Base-by-base conservation (phyloP, 2,113 vertebrate species). In the Brachyhypopomus gauderio region DNA sequence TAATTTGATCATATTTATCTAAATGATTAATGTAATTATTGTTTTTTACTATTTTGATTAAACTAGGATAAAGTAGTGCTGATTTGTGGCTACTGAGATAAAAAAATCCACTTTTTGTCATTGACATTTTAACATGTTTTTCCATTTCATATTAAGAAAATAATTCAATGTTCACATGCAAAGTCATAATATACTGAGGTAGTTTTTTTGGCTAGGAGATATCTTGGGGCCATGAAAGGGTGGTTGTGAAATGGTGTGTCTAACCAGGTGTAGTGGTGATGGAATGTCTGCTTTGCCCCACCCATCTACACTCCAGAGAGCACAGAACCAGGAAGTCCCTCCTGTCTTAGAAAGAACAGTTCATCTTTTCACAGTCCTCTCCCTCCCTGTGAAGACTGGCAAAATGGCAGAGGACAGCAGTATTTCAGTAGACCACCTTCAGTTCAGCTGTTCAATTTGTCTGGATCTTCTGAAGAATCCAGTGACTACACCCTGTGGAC, bases 371-470 rank as follows among this genome's bases (percentile, higher is more conserved):
- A 4, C 6, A 2, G 17, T 38, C n/a, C 69, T 64, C 20, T 56
- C 45, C 20, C 19, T 20, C 19, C 16, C 12, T 70, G 19, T 41
- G 20, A 22, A n/a, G 9, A 41, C 19, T 27, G 17, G 48, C 17
- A 66, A 59, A 81, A 81, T 81, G 79, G 79, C 79, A 41, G 79
- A 75, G 22, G 79, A 81, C 22, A 67, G 79, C 20, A 74, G 52
- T 19, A 81, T 81, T 75, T 75, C 72, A 58, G 79, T 81, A 36
- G 79, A 75, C 52, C 72, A 81, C 11, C 72, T 81, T 58, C 79
- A 81, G 22, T 75, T 81, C 62, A 81, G 62, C 34, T 81, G 79
- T 75, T 81, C 72, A 3, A 81, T 81, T 62, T 81, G 79, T 30
- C 23, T 81, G 36, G 79, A 81, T 75, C 56, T 81, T 12, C 62